A percentile compares a stretch with the other conserved stretches of the same genome.
Conservation (phyloP, 2,113 vertebrate genomes). For the Cheilinus undulatus region DNA sequence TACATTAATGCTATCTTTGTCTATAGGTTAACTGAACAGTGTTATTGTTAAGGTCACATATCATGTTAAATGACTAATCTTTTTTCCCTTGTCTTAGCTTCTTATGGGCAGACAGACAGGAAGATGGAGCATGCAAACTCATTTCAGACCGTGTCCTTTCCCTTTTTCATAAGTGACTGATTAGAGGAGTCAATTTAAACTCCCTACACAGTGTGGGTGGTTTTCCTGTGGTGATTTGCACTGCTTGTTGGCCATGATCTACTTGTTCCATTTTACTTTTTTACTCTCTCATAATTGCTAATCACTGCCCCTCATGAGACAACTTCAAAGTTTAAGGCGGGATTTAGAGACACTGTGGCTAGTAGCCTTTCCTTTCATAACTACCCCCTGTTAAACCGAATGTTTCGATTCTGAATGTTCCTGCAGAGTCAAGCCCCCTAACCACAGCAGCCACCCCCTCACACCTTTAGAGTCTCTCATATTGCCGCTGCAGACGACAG, state of each 20-base stretch:
- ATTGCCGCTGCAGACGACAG: not conserved
- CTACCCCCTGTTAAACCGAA: not conserved
- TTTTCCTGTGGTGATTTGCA: constrained; percentile 69
- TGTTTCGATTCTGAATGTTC: constrained; percentile 30
- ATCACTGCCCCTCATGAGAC: constrained; percentile 14
- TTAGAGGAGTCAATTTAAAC: constrained; percentile 44
- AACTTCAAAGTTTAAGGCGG: not conserved
- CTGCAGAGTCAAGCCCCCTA: constrained; percentile 5
- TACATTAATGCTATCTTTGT: constrained; percentile 5
- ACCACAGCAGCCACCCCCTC: constrained; percentile 13
- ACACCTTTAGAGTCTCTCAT: not conserved
- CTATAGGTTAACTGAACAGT: constrained; percentile 30
- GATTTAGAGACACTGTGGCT: not conserved
- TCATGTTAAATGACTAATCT: constrained; percentile 50
- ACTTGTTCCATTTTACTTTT: constrained; percentile 66
- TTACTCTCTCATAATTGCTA: constrained; percentile 38
- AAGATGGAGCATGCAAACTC: constrained; percentile 55
- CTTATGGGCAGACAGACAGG: constrained; percentile 53
- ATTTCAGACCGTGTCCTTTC: constrained; percentile 64
- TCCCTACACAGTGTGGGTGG: constrained; percentile 26
- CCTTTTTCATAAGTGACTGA: constrained; percentile 69
- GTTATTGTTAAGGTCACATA: not conserved
- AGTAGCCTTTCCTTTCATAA: constrained; percentile 19
- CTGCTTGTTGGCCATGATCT: constrained; percentile 54
- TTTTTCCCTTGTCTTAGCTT: constrained; percentile 51